Evolutionary conservation across 2,888 invertebrate genomes (phyloP).

Genomic region (Cacoxenus indagator): DNA sequence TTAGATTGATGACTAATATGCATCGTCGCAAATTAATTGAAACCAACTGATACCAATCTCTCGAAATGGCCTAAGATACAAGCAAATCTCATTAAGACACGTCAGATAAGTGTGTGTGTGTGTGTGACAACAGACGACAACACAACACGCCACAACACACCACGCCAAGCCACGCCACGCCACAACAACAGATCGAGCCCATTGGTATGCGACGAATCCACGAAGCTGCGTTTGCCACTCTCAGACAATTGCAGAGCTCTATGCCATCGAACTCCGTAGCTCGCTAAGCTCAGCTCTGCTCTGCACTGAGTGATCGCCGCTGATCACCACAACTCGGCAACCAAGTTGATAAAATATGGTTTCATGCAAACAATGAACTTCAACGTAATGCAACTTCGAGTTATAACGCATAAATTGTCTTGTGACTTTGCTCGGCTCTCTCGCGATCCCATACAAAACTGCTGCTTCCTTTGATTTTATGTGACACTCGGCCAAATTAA

Average conservation of each 20-base stretch:
- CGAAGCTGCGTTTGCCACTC: too few species aligned
- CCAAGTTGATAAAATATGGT: neutral
- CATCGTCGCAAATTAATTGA: constrained; percentile 68
- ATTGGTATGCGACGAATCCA: neutral
- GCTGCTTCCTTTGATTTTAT: constrained; percentile 41
- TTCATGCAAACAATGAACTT: neutral
- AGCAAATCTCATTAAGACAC: constrained; percentile 70
- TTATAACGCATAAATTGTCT: neutral
- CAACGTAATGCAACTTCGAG: neutral
- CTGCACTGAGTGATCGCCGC: too few species aligned
- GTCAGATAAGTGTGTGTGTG: constrained; percentile 41
- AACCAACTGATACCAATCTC: constrained; percentile 68
- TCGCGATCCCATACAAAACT: neutral
- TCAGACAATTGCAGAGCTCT: neutral
- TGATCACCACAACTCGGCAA: too few species aligned
- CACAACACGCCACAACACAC: constrained; percentile 3
- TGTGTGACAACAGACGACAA: constrained; percentile 23
- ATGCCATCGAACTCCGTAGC: too few species aligned
- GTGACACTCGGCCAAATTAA: neutral
- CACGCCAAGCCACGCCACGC: constrained; percentile 31
- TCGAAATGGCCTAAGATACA: constrained; percentile 68
- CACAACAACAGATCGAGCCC: constrained; percentile 22
- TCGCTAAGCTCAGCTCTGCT: too few species aligned
- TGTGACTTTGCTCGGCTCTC: neutral
- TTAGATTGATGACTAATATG: constrained; percentile 70